Evolutionary conservation across 2,797 vertebrate genomes (phyloP).

Genomic region (Loriculus beryllinus): DNA sequence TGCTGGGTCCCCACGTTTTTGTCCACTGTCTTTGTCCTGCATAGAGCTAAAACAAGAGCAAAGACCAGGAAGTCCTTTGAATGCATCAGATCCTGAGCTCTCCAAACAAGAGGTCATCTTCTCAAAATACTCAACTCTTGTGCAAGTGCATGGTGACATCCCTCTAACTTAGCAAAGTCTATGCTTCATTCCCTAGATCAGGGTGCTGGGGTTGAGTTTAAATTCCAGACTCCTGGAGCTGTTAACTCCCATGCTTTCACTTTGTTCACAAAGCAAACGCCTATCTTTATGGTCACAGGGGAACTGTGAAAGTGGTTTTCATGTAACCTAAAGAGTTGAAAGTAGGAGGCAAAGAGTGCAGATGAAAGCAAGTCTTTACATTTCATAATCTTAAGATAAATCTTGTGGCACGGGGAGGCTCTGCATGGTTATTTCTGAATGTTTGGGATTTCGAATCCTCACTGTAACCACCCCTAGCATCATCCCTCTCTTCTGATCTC

Average conservation of each 20-base stretch:
- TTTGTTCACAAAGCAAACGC: background rate
- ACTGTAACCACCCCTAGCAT: background rate
- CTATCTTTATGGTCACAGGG: background rate
- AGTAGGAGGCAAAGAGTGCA: conserved; percentile 7
- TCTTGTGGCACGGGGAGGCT: conserved; percentile 1
- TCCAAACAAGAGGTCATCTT: background rate
- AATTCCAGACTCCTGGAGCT: background rate
- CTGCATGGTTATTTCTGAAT: conserved; percentile 17
- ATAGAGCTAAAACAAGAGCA: background rate
- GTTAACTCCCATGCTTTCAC: background rate
- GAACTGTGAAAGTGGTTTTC: conserved; percentile 35
- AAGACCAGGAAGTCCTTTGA: background rate
- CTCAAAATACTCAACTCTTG: accelerated
- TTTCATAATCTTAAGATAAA: conserved; percentile 10
- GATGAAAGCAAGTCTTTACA: conserved; percentile 7
- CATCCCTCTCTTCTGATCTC: background rate
- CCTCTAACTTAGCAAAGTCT: background rate
- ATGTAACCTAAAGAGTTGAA: background rate
- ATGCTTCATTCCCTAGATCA: background rate
- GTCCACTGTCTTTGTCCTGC: background rate
- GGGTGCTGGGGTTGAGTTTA: background rate
- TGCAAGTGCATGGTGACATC: background rate
- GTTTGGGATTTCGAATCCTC: background rate
- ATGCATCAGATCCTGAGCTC: background rate
- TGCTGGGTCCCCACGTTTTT: background rate